These are phyloP conservation scores for Cerceris rybyensis DNA, from an alignment of 2,888 invertebrate genomes.

Conservation along the genomic window DNA sequence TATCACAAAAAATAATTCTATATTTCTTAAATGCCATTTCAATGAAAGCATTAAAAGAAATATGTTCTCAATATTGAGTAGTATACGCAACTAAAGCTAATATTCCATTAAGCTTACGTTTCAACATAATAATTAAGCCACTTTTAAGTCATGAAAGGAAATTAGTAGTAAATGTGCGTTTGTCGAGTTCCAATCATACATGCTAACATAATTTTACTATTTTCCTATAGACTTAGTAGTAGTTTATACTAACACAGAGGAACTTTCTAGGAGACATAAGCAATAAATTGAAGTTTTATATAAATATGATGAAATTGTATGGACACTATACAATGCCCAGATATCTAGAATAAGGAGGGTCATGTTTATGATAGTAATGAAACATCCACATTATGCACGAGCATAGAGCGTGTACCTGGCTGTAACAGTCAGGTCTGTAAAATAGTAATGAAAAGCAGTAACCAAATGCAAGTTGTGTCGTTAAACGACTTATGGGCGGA, in stretches of 20 bases:
- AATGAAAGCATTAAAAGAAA: conserved; percentile 44
- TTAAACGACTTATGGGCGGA: too few species aligned
- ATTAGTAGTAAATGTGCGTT: conserved; percentile 44
- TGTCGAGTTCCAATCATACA: conserved; percentile 30
- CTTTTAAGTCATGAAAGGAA: conserved; percentile 37
- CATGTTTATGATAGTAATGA: too few species aligned
- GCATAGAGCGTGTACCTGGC: too few species aligned
- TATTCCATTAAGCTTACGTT: conserved; percentile 26
- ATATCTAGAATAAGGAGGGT: too few species aligned
- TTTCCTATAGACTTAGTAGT: conserved; percentile 11
- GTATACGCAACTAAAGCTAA: conserved; percentile 33
- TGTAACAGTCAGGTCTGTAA: too few species aligned
- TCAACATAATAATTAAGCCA: conserved; percentile 28
- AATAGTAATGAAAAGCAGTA: too few species aligned
- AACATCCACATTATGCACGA: too few species aligned
- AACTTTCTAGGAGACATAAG: conserved; percentile 15
- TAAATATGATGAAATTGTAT: neutral
- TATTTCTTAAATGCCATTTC: conserved; percentile 37
- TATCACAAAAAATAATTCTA: conserved; percentile 58
- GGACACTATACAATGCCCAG: too few species aligned
- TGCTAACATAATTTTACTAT: conserved; percentile 12
- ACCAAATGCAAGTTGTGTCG: too few species aligned
- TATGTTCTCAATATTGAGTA: conserved; percentile 17
- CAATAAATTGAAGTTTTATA: neutral
- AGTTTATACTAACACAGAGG: conserved; percentile 33